phyloP scores from a whole-genome alignment of 2,888 invertebrate genomes.

The Prosopocoilus inquinatus region DNA sequence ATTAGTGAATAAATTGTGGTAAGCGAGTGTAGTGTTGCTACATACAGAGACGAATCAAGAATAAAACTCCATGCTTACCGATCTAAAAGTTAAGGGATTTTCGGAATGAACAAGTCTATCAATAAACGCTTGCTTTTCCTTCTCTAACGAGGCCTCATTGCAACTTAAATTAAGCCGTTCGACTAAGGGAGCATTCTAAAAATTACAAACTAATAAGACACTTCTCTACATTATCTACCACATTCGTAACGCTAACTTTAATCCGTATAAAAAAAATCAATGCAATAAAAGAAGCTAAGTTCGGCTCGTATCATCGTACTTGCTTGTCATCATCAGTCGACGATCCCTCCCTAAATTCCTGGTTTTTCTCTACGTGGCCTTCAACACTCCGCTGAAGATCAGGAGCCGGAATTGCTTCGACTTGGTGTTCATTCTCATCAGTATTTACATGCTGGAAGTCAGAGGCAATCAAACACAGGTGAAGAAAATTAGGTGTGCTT shows the following conservation, averaged over 20 bases:
- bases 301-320: background rate
- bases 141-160: conserved; percentile 39
- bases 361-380: too few species aligned
- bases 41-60: conserved; percentile 3
- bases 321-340: background rate
- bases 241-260: background rate
- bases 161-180: conserved; percentile 44
- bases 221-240: conserved; percentile 9
- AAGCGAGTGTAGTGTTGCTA: conserved; percentile 1
- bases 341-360: background rate
- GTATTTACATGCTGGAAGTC: conserved; percentile 3
- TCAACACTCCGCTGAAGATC: conserved; percentile 1
- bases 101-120: conserved; percentile 40
- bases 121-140: conserved; percentile 42
- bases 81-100: conserved; percentile 43
- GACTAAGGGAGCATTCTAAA: conserved; percentile 44
- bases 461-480: conserved; percentile 1
- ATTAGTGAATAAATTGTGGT: background rate
- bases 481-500: conserved; percentile 1
- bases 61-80: conserved; percentile 44
- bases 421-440: conserved; percentile 1
- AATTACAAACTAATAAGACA: conserved; percentile 28
- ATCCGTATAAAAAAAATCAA: too few species aligned
- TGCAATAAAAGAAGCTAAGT: too few species aligned
- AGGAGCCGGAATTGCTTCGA: background rate